Evolutionary conservation across 92 coral and sea anemone genomes (phyloP).

Genomic region (Palythoa grandis): DNA sequence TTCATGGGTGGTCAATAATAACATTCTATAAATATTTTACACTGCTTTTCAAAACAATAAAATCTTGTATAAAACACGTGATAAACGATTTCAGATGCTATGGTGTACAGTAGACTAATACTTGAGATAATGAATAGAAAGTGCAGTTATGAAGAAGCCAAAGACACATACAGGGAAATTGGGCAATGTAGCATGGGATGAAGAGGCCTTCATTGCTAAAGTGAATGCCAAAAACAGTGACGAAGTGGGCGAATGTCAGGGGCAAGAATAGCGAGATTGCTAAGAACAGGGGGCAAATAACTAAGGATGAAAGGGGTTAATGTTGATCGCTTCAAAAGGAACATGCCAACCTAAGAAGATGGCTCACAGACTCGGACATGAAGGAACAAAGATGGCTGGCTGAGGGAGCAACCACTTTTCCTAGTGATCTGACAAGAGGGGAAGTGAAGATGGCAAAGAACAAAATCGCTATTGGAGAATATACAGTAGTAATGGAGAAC

Average conservation of each 20-base stretch:
- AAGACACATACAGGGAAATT: background rate
- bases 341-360: background rate
- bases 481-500: background rate
- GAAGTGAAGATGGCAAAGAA: background rate
- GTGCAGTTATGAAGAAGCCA: background rate
- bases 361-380: background rate
- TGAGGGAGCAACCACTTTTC: conserved; percentile 2
- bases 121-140: background rate
- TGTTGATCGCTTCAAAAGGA: conserved; percentile 12
- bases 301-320: background rate
- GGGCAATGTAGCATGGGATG: background rate
- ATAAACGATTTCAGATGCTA: background rate
- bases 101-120: background rate
- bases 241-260: background rate
- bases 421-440: background rate
- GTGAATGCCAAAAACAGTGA: background rate
- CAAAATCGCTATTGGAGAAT: background rate
- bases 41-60: background rate
- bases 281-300: background rate
- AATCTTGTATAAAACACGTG: background rate
- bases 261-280: background rate
- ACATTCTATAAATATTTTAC: background rate
- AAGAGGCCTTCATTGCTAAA: background rate
- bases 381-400: background rate
- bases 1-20: background rate